Evolutionary conservation across 2,113 vertebrate genomes (phyloP).

Genomic region (Oenanthe oenanthe): DNA sequence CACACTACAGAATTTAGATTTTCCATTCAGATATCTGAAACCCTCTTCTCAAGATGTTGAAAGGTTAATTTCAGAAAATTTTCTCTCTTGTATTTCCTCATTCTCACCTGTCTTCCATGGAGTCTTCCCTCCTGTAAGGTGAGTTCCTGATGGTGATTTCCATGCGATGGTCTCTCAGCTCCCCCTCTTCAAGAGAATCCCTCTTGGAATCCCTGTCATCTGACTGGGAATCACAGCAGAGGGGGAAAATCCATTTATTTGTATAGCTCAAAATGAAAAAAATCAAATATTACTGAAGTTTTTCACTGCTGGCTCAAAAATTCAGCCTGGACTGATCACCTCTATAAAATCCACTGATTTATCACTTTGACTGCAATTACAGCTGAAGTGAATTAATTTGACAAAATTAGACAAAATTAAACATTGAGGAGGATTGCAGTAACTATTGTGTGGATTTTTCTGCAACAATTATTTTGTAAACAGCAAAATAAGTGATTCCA

Average conservation of each 20-base stretch:
- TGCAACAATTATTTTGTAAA: not conserved
- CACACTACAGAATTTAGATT: not conserved
- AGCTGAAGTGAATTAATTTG: not conserved
- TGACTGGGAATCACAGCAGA: constrained; percentile 74
- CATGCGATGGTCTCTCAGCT: constrained; percentile 96
- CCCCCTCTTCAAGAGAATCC: constrained; percentile 97
- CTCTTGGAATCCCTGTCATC: constrained; percentile 97
- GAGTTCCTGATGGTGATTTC: constrained; percentile 98
- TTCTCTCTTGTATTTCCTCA: not conserved
- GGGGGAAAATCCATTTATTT: not conserved
- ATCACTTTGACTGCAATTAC: not conserved
- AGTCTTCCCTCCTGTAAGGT: constrained; percentile 91
- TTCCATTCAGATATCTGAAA: not conserved
- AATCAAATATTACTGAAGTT: fast-evolving
- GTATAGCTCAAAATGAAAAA: fast-evolving
- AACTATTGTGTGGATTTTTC: fast-evolving
- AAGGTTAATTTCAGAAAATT: not conserved
- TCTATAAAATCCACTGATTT: not conserved
- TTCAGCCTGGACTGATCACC: not conserved
- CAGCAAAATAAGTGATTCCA: not conserved
- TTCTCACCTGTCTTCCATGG: constrained; percentile 90
- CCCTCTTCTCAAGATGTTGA: fast-evolving
- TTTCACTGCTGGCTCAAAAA: not conserved
- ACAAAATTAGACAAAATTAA: not conserved
- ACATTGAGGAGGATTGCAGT: fast-evolving